These are phyloP conservation scores for Unio pictorum DNA, from an alignment of 2,888 invertebrate species.

Conservation along the genomic window DNA sequence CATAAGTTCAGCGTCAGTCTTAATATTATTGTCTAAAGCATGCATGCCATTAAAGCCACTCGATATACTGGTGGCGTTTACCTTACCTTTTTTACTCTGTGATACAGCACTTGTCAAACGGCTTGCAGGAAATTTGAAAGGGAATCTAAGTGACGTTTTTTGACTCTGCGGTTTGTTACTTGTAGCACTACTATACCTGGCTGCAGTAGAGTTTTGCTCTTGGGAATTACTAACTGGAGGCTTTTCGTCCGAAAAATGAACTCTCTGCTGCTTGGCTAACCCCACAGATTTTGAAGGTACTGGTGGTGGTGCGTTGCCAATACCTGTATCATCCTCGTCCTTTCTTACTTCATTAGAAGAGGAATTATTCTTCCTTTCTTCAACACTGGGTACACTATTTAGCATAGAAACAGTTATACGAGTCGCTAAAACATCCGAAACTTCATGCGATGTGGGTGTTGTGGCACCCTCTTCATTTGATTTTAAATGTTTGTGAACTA, in stretches of 20 bases:
- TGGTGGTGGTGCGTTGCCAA: constrained; percentile 2
- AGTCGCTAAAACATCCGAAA: not conserved
- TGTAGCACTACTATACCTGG: constrained; percentile 4
- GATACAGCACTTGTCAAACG: constrained; percentile 1
- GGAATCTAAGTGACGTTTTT: constrained; percentile 15
- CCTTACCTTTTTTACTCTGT: constrained; percentile 41
- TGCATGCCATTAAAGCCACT: constrained; percentile 23
- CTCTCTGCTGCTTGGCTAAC: constrained; percentile 21
- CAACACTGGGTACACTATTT: too few species aligned
- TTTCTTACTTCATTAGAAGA: too few species aligned
- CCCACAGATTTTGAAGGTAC: constrained; percentile 10
- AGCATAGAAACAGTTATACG: too few species aligned
- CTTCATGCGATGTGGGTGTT: constrained; percentile 14
- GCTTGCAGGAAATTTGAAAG: too few species aligned
- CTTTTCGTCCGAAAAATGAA: constrained; percentile 38
- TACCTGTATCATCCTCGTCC: not conserved
- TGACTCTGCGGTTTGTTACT: constrained; percentile 25
- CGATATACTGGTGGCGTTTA: constrained; percentile 2
- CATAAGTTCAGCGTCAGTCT: constrained; percentile 41
- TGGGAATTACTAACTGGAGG: constrained; percentile 32
- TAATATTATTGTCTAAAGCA: constrained; percentile 31
- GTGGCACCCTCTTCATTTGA: constrained; percentile 5
- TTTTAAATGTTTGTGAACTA: not conserved
- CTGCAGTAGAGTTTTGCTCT: constrained; percentile 25
- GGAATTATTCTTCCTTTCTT: too few species aligned